Base-by-base conservation (phyloP, 1,140 invertebrate species). In the Heliconius melpomene region DNA sequence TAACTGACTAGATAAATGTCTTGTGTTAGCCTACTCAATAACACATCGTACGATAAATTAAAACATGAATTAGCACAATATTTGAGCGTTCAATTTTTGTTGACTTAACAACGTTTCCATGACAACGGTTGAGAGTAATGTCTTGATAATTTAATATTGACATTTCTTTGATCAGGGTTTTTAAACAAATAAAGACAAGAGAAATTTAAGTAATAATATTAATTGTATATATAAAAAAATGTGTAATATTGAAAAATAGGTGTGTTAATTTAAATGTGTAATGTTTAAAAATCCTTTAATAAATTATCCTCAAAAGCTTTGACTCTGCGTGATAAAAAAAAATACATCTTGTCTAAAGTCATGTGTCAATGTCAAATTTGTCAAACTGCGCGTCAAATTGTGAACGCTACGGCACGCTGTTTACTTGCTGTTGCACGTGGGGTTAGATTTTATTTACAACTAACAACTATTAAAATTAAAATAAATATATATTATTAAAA, bases 61-160 rank as follows among this genome's bases (percentile, higher is more conserved):
- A 36, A 75, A 75, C 32, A 75, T 32, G 54, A 75, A 75, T 36
- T 40, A 16, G 46, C 60, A 36, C 5, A 66, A 29, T 72, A 52
- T 52, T 78, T 60, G 77, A 57, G 78, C 75, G 50, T 50, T 72
- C 66, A 52, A 16, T 29, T 70, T 76, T 81, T 84, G 83, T 84
- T 84, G 79, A 78, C 78, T 52, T 72, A 79, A 79, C 77, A 84
- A 38, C 75, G 78, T 83, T 81, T 76, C 81, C 75, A 84, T 83
- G 78, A 79, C 52, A 81, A 81, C 81, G 72, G 29, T 26, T 9
- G 20, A 18, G 23, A 66, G 13, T 16, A 26, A 7, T 66, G 57
- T 26, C 13, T n/a, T 13, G 13, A 66, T 46, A 16, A 16, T 16
- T 29, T 20, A 0, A 46, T 52, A 29, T 66, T 66, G 60, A 66